Evolutionary conservation across 2,113 vertebrate genomes (phyloP), one percentile per base, ranked within the genome.

Genomic region (Euleptes europaea): DNA sequence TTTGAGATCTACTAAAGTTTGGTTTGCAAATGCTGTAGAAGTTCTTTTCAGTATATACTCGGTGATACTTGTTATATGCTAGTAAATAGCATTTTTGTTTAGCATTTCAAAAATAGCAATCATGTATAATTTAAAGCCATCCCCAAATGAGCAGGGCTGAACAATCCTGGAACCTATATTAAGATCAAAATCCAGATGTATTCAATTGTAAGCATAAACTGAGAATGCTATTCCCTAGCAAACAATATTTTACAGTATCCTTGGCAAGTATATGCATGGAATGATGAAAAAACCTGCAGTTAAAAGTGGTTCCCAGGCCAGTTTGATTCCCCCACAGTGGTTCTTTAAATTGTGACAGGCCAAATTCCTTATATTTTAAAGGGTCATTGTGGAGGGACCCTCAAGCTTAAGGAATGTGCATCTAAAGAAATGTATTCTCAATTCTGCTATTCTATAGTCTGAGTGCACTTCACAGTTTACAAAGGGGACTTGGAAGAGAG

Each of bases 1-100:
- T 82, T 65, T 38, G 31, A 75, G 38, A 75, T 79, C 19, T 57
- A 1, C 84, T 72, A 73, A 84, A 82, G 35, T 31, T 75, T 49
- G 86, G 82, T 87, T n/a, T 86, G 66, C 47, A 89, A 91, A 90
- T 75, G 66, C 0, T 86, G 33, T 33, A 69, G 26, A 76, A 33
- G 54, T n/a, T 80, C 72, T 89, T 92, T 71, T 65, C 51, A 72
- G 76, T 38, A 72, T 47, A 63, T 85, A 72, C 13, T 85, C 12
- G 85, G 88, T 66, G 71, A 31, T 75, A 3, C 11, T 2, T 67
- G 28, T 60, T 31, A 63, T 23, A 78, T 6, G 60, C 35, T 51
- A 35, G 13, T 63, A 78, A 79, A 63, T 31, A 76, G 42, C 83
- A 71, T 15, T 42, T 87, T 60, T 17, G 47, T 76, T 76, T 87